Evolutionary conservation across 2,888 invertebrate genomes (phyloP), one percentile per base, ranked within the genome.

Genomic region (Watsonalla cultraria): DNA sequence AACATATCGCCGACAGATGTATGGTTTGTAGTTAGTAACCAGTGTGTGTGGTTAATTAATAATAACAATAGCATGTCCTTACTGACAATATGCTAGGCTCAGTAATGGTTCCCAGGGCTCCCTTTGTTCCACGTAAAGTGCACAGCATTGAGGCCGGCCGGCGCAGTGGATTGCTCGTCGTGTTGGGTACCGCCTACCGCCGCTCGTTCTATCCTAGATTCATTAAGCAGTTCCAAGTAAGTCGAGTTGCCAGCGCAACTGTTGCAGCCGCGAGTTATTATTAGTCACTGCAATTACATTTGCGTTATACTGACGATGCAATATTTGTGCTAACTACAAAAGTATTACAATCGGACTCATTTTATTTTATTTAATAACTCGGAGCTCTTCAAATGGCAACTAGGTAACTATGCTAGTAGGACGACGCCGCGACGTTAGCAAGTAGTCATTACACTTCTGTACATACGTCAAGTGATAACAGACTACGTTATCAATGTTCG

Each of bases 191-290:
- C 73, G 75, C 73, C 72, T 68, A 70, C 72, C 65, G 65, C 55
- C 55, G 54, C 52, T 52, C 52, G 54, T 51, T 59, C 62, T 60
- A 62, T 69, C 65, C 74, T 70, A 68, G 69, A 68, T 74, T 74
- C 72, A 74, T 78, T 78, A 79, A 72, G 72, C 69, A 65, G 69
- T 80, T 77, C 79, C 73, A 57, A 77, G 80, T 82, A 82, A 67
- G 24, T 24, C 24, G 56, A 65, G 71, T 73, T 70, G 67, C 65
- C 60, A 60, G 63, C 64, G 65, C 66, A 70, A 71, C 68, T 74
- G 66, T 72, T 71, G 69, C 72, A 68, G 64, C 68, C 62, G 52
- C 60, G 62, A 55, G 66, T 68, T 74, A 71, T 72, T 70, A 72
- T 70, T 71, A 71, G 61, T 61, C 49, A 52, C 52, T 58, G 56